Conservation (phyloP, 1,140 invertebrate genomes). For the Hycleus phaleratus region DNA sequence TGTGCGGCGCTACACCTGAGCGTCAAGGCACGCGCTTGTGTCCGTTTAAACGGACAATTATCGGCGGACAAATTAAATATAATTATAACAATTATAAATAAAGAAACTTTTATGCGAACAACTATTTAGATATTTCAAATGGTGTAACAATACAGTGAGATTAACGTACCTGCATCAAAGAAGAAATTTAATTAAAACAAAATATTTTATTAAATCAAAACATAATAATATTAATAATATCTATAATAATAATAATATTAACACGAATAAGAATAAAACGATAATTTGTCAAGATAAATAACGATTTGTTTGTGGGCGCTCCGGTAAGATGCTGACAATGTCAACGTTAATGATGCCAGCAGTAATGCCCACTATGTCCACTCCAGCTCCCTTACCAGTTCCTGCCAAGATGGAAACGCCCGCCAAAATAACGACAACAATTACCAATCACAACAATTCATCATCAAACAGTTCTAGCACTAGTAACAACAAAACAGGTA, state of each 20-base stretch:
- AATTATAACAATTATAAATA: too few relatives aligned
- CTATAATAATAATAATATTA: too few relatives aligned
- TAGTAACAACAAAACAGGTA: constrained; percentile 31
- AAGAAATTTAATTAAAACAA: background rate
- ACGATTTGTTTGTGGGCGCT: background rate
- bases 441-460: constrained; percentile 26
- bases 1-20: background rate
- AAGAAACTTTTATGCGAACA: too few relatives aligned
- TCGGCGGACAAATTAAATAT: background rate
- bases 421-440: constrained; percentile 24
- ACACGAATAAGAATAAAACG: background rate
- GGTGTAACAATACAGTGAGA: constrained; percentile 26
- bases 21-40: background rate
- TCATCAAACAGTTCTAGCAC: constrained; percentile 18
- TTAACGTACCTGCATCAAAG: constrained; percentile 24
- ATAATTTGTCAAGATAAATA: background rate
- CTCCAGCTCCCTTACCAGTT: constrained; percentile 34
- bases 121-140: constrained; percentile 5
- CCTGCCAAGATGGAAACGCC: constrained; percentile 33
- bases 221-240: too few relatives aligned
- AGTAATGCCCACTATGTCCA: constrained; percentile 32
- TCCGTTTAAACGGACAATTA: constrained; percentile 5
- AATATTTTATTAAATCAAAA: background rate
- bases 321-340: constrained; percentile 36
- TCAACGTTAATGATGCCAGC: constrained; percentile 40